Evolutionary conservation across 2,113 vertebrate species (phyloP).

Genomic region (Colossoma macropomum): DNA sequence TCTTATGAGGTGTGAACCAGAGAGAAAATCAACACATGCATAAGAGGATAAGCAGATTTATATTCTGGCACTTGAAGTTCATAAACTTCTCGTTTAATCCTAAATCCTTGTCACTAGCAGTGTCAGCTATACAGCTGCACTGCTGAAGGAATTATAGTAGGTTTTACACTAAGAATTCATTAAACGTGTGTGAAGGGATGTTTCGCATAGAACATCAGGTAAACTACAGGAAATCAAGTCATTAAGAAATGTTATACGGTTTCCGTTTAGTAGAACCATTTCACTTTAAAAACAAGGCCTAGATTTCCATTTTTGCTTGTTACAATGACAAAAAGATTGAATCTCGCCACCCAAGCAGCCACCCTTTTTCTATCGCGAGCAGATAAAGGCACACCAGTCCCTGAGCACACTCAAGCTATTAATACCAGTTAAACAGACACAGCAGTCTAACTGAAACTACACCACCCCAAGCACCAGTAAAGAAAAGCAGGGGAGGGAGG

Average conservation of each 20-base stretch:
- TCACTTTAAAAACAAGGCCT: background rate
- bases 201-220: background rate
- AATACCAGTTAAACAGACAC: constrained; percentile 63
- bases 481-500: constrained; percentile 23
- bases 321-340: background rate
- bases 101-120: background rate
- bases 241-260: background rate
- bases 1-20: background rate
- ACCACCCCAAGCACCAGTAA: constrained; percentile 70
- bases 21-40: background rate
- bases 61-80: background rate
- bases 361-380: constrained; percentile 53
- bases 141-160: background rate
- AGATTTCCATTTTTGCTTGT: background rate
- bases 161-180: background rate
- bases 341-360: constrained; percentile 31
- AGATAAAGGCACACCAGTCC: constrained; percentile 59
- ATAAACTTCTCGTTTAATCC: background rate
- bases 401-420: constrained; percentile 32
- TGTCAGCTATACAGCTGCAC: background rate
- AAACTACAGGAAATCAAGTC: background rate
- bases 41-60: constrained; percentile 13
- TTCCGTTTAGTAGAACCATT: background rate
- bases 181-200: background rate
- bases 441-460: constrained; percentile 71